Conservation (phyloP, 2,888 invertebrate species). For the Acleris holmiana region DNA sequence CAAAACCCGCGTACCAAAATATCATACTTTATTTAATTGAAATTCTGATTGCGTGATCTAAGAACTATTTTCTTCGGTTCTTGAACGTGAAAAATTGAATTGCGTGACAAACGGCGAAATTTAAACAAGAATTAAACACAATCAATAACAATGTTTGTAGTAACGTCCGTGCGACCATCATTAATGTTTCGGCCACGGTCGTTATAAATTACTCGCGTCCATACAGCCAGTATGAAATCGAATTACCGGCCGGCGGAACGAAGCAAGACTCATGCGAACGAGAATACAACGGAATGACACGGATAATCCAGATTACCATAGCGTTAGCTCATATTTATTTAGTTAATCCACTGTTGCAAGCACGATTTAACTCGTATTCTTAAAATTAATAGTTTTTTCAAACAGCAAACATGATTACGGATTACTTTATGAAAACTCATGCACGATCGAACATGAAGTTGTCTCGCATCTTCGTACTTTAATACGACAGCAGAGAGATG, state of each 20-base stretch:
- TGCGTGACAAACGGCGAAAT: constrained; percentile 57
- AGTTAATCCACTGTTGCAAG: not conserved
- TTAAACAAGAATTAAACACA: constrained; percentile 53
- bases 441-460: constrained; percentile 37
- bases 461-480: constrained; percentile 34
- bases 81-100: constrained; percentile 41
- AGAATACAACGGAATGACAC: constrained; percentile 62
- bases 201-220: constrained; percentile 63
- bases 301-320: constrained; percentile 54
- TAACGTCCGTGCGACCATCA: constrained; percentile 57
- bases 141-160: constrained; percentile 60
- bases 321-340: constrained; percentile 36
- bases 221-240: constrained; percentile 45
- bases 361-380: too few relatives aligned
- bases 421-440: constrained; percentile 34
- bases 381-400: constrained; percentile 2
- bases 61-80: constrained; percentile 31
- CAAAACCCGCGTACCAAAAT: constrained; percentile 6
- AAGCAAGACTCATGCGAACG: constrained; percentile 64
- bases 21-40: constrained; percentile 5
- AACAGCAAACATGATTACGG: constrained; percentile 29
- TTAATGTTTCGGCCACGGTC: constrained; percentile 68
- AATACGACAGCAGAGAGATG: constrained; percentile 37
- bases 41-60: constrained; percentile 24
- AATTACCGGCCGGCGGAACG: constrained; percentile 52